Conservation (phyloP, 64 coral and sea anemone species). For the Actinia tenebrosa region DNA sequence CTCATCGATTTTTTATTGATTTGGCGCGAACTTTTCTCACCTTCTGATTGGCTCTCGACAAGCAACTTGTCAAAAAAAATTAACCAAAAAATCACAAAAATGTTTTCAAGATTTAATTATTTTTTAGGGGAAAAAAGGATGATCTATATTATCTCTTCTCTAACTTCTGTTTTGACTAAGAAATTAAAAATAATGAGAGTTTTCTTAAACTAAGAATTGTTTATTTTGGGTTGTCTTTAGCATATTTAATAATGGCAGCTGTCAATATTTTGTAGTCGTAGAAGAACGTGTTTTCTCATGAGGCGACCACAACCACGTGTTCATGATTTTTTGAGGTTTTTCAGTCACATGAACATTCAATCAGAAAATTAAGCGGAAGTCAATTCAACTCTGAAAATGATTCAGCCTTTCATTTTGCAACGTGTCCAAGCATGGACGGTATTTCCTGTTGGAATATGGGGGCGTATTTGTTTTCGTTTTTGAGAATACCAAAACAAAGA, state of each 20-base stretch:
- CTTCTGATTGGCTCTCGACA: background rate
- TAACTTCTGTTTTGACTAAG: background rate
- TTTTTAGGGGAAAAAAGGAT: too few species aligned
- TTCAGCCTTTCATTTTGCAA: conserved; percentile 3
- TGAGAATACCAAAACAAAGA: conserved; percentile 8
- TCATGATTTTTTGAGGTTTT: background rate
- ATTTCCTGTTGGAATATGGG: conserved; percentile 3
- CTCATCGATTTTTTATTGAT: background rate
- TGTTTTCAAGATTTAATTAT: background rate
- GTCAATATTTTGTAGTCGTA: background rate
- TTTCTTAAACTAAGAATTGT: background rate
- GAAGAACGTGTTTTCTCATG: background rate
- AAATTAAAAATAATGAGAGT: background rate
- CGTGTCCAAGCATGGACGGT: conserved; percentile 22
- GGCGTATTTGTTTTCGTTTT: conserved; percentile 29
- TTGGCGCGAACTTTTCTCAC: conserved; percentile 1
- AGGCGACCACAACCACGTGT: conserved; percentile 3
- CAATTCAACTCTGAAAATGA: background rate
- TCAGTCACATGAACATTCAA: background rate
- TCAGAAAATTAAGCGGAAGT: background rate
- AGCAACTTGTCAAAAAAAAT: background rate
- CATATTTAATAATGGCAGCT: background rate
- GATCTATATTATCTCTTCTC: background rate
- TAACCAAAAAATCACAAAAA: background rate
- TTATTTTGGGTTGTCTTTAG: background rate